A percentile compares a stretch with the other conserved stretches of the same genome.
phyloP scores from a whole-genome alignment of 37 sponge, comb jelly and placozoan species.

The Hormiphora californensis region DNA sequence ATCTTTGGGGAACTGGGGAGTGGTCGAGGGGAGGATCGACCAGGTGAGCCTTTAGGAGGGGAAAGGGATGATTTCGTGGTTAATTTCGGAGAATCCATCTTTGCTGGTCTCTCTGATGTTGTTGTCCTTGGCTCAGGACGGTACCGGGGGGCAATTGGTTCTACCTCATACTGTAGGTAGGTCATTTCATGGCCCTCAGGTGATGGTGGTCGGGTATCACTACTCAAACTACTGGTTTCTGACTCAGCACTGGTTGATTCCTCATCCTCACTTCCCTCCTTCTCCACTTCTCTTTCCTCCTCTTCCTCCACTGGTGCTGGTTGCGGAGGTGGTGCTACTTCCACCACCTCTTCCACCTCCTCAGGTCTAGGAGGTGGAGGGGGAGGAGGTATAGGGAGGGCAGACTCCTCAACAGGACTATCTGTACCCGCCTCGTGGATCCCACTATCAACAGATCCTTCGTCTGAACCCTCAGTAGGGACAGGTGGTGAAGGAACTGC shows the following conservation, averaged over 20 bases:
- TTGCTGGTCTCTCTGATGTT: too few relatives aligned
- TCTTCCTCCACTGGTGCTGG: too few relatives aligned
- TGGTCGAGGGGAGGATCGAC: too few relatives aligned
- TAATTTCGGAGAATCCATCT: too few relatives aligned
- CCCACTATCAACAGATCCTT: slow-evolving; percentile 45
- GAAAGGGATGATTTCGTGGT: not conserved
- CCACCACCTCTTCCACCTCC: too few relatives aligned
- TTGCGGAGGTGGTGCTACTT: too few relatives aligned
- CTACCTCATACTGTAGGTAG: slow-evolving; percentile 40
- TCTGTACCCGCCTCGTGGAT: slow-evolving; percentile 48
- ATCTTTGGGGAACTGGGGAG: too few relatives aligned
- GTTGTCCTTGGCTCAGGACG: not conserved
- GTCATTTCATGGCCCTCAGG: slow-evolving; percentile 52
- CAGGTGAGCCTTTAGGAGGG: too few relatives aligned
- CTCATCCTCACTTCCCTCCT: not conserved
- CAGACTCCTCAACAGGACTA: slow-evolving; percentile 14
- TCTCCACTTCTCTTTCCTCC: not conserved
- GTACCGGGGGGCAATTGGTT: slow-evolving; percentile 28
- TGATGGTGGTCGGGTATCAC: slow-evolving; percentile 48
- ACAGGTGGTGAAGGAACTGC: not conserved
- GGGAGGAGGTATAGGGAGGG: not conserved
- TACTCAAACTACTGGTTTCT: slow-evolving; percentile 21
- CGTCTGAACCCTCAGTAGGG: slow-evolving; percentile 33
- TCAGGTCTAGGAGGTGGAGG: not conserved
- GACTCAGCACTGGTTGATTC: slow-evolving; percentile 27